These are phyloP conservation scores for Pampusana beccarii DNA, from an alignment of 2,113 vertebrate species.

Conservation along the genomic window DNA sequence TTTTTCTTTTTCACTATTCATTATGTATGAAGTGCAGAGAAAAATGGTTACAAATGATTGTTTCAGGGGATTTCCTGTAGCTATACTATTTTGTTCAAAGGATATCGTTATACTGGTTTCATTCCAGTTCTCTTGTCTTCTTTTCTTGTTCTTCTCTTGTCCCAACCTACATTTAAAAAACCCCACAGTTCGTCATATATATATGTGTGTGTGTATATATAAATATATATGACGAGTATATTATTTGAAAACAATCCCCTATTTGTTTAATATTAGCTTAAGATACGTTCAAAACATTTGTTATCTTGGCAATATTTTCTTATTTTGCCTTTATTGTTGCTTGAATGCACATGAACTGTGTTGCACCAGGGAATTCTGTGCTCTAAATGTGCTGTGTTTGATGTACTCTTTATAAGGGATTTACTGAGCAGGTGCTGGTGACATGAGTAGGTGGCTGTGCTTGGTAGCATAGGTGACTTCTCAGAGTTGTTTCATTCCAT, in stretches of 20 bases:
- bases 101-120: conserved; percentile 39
- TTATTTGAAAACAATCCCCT: not conserved
- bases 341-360: not conserved
- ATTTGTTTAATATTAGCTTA: not conserved
- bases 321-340: not conserved
- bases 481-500: not conserved
- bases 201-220: too few relatives aligned
- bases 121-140: too few relatives aligned
- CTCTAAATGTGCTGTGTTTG: not conserved
- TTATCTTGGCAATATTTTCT: not conserved
- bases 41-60: conserved; percentile 70
- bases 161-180: conserved; percentile 43
- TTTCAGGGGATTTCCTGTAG: conserved; percentile 69
- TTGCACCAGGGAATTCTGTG: not conserved
- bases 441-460: not conserved
- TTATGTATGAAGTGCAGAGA: conserved; percentile 73
- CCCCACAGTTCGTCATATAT: not conserved
- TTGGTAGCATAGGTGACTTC: not conserved
- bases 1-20: conserved; percentile 66
- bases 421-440: not conserved
- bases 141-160: too few relatives aligned
- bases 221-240: not conserved
- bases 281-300: not conserved
- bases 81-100: conserved; percentile 60
- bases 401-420: not conserved